Conservation (phyloP, 1,140 invertebrate genomes). For the Zaprionus capensis region DNA sequence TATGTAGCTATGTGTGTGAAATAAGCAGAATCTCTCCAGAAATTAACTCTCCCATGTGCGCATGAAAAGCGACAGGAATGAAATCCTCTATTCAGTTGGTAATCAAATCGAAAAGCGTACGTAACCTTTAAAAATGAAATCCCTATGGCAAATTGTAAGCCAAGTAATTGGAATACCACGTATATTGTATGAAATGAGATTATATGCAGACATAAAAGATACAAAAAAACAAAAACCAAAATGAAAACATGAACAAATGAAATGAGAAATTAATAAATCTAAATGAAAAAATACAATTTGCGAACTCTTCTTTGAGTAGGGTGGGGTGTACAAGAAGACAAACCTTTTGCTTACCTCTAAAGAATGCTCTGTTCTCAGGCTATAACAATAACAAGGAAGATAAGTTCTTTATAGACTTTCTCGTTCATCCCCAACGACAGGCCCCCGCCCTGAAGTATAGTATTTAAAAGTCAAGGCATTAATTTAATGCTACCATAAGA, state of each 20-base stretch:
- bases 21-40: slow-evolving; percentile 35
- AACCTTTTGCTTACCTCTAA: too few species aligned
- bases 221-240: slow-evolving; percentile 2
- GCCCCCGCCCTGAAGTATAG: not conserved
- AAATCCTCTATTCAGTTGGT: slow-evolving; percentile 5
- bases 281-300: slow-evolving; percentile 35
- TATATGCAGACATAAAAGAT: slow-evolving; percentile 26
- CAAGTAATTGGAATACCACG: slow-evolving; percentile 20
- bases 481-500: slow-evolving; percentile 12
- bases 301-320: not conserved
- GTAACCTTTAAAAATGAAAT: not conserved
- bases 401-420: too few species aligned
- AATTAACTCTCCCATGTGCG: slow-evolving; percentile 25
- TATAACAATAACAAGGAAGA: too few species aligned
- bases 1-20: slow-evolving; percentile 34
- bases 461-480: not conserved
- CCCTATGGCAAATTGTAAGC: slow-evolving; percentile 14
- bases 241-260: slow-evolving; percentile 37
- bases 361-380: too few species aligned
- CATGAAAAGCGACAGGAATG: not conserved
- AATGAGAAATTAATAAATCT: slow-evolving; percentile 52
- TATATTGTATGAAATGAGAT: slow-evolving; percentile 22
- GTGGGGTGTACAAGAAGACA: too few species aligned
- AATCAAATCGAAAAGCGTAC: slow-evolving; percentile 12
- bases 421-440: not conserved